Conservation (phyloP, 2,888 invertebrate genomes). For the Limnephilus auricula region DNA sequence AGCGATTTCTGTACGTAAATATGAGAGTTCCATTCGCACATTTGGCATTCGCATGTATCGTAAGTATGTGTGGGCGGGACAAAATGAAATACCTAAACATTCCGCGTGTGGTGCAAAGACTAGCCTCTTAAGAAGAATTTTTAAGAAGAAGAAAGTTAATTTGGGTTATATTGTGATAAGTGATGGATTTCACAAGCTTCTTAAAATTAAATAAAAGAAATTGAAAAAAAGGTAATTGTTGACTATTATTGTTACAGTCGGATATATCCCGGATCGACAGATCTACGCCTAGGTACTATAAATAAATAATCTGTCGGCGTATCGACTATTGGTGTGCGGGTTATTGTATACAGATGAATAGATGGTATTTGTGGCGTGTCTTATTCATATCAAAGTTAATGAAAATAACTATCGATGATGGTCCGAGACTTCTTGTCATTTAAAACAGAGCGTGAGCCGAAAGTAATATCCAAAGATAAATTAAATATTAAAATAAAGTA, state of each 20-base stretch:
- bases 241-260: background rate
- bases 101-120: no score
- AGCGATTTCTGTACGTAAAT: no score
- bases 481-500: background rate
- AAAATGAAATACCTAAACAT: no score
- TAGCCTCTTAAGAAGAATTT: no score
- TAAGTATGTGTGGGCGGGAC: no score
- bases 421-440: slow-evolving; percentile 4
- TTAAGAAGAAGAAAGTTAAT: no score
- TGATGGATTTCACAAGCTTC: background rate
- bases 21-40: no score
- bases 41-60: no score
- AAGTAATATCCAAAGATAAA: background rate
- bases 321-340: background rate
- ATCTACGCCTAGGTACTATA: background rate
- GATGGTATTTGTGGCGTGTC: background rate
- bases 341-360: background rate
- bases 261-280: slow-evolving; percentile 24
- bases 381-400: slow-evolving; percentile 28
- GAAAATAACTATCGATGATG: slow-evolving; percentile 38
- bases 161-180: background rate
- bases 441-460: background rate
- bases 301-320: background rate
- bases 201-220: background rate
- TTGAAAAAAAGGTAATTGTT: background rate